Percentiles rank a stretch among this genome's conserved stretches.
Conservation (phyloP, 2,113 vertebrate genomes). For the Varanus salvator region DNA sequence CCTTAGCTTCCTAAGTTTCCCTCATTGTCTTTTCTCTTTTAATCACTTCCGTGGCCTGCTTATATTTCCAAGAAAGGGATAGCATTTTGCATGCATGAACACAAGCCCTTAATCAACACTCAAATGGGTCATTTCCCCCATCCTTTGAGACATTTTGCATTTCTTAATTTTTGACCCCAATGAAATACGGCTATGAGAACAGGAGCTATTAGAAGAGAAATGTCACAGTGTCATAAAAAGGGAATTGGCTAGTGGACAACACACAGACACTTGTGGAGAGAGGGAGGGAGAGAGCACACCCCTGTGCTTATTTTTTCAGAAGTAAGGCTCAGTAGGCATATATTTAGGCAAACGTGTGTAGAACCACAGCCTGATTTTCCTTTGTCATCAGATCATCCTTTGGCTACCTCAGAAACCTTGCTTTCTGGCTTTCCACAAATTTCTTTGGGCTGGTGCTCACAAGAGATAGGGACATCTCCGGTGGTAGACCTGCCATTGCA, state of each 20-base stretch:
- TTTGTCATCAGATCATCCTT: too few relatives aligned
- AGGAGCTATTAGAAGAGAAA: constrained; percentile 34
- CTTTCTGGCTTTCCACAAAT: too few relatives aligned
- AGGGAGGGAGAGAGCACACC: neutral
- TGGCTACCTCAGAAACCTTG: too few relatives aligned
- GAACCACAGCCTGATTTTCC: too few relatives aligned
- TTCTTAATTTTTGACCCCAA: constrained; percentile 48
- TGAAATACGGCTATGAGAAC: constrained; percentile 47
- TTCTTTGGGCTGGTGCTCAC: too few relatives aligned
- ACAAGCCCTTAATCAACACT: constrained; percentile 43
- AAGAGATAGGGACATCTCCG: too few relatives aligned
- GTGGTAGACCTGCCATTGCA: too few relatives aligned
- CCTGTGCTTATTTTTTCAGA: neutral
- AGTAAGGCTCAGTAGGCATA: neutral
- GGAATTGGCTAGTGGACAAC: neutral
- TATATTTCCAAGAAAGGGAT: neutral
- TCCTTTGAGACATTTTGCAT: constrained; percentile 34
- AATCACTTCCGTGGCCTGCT: neutral
- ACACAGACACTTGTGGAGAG: too few relatives aligned
- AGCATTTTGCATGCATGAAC: constrained; percentile 9
- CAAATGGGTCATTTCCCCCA: constrained; percentile 15
- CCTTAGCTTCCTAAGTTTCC: too few relatives aligned
- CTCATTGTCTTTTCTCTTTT: too few relatives aligned
- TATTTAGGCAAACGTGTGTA: neutral
- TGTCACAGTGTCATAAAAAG: constrained; percentile 5